Evolutionary conservation across 1,140 invertebrate genomes (phyloP).

Genomic region (Philotrypesis tridentata): DNA sequence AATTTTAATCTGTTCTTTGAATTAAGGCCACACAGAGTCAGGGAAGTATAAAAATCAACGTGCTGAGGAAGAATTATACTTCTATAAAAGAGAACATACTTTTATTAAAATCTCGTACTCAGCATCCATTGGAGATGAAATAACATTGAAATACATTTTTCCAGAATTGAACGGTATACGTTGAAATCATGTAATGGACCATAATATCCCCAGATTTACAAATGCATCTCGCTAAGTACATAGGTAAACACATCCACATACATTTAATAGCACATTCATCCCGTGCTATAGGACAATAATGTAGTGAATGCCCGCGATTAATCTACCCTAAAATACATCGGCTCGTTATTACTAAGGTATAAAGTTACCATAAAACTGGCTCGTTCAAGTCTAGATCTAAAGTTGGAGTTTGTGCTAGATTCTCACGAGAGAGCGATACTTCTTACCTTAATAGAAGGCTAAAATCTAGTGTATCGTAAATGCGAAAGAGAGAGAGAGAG

Average conservation of each 20-base stretch:
- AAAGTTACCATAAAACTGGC: slow-evolving; percentile 65
- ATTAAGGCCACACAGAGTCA: too few species aligned
- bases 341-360: slow-evolving; percentile 63
- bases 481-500: neutral
- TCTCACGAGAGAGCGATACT: slow-evolving; percentile 9
- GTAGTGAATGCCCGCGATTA: slow-evolving; percentile 53
- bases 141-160: neutral
- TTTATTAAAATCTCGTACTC: too few species aligned
- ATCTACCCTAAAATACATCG: slow-evolving; percentile 56
- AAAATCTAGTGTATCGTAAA: slow-evolving; percentile 53
- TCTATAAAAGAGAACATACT: too few species aligned
- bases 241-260: neutral
- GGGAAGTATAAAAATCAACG: too few species aligned
- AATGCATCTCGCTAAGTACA: neutral
- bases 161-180: neutral
- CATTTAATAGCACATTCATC: slow-evolving; percentile 13
- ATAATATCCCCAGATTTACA: neutral
- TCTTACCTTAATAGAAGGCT: slow-evolving; percentile 58
- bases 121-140: neutral
- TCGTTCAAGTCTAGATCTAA: slow-evolving; percentile 31
- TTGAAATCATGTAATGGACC: neutral
- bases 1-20: too few species aligned
- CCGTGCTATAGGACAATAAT: slow-evolving; percentile 4
- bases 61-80: too few species aligned
- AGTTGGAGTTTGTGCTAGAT: slow-evolving; percentile 6